These are phyloP conservation scores for Mormyrops boulengeri DNA, from an alignment of 2,797 vertebrate genomes.

Conservation along the genomic window DNA sequence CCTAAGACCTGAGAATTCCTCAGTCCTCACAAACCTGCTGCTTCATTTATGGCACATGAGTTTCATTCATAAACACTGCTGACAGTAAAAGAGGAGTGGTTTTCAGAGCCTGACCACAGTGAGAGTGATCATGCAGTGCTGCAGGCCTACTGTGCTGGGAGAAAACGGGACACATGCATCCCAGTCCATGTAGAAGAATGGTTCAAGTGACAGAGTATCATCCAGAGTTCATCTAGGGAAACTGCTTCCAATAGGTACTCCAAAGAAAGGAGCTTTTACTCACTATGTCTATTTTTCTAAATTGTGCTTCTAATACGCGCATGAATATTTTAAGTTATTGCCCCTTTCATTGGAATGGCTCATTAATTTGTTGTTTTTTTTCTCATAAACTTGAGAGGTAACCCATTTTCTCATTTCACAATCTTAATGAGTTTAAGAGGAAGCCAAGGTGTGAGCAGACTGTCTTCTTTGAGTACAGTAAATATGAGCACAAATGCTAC, in stretches of 20 bases:
- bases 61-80: neutral
- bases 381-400: neutral
- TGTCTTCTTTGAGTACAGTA: neutral
- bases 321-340: neutral
- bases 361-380: neutral
- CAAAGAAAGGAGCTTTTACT: neutral
- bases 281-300: constrained; percentile 7
- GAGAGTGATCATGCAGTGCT: constrained; percentile 21
- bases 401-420: neutral
- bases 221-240: neutral
- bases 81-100: neutral
- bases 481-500: neutral
- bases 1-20: neutral
- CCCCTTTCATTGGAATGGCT: neutral
- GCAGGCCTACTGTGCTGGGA: constrained; percentile 25
- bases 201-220: constrained; percentile 15
- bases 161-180: constrained; percentile 43
- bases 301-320: neutral
- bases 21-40: neutral
- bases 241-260: constrained; percentile 22
- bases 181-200: constrained; percentile 15
- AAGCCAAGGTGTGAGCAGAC: neutral
- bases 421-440: neutral
- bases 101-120: constrained; percentile 18
- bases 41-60: neutral